Percentiles rank a stretch among this genome's conserved stretches.
Conservation (phyloP, 2,888 invertebrate species). For the Chironomus tentans region DNA sequence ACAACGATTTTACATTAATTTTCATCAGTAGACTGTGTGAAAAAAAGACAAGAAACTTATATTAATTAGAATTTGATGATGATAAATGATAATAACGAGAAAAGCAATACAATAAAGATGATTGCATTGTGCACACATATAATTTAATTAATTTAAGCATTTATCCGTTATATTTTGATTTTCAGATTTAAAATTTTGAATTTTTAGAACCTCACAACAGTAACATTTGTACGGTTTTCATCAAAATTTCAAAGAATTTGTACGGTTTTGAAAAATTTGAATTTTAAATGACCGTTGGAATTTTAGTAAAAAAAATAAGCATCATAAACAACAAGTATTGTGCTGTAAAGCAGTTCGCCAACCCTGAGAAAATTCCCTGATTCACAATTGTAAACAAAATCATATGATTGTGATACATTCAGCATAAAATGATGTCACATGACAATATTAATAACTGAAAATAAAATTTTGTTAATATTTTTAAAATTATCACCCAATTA, state of each 20-base stretch:
- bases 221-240: not conserved
- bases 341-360: not conserved
- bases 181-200: not conserved
- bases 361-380: not conserved
- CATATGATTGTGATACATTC: not conserved
- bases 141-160: not conserved
- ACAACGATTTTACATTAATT: not conserved
- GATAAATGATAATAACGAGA: not conserved
- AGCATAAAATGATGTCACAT: not conserved
- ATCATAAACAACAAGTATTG: no score
- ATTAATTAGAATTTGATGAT: not conserved
- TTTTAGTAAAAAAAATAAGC: no score
- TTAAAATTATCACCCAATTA: no score
- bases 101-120: not conserved
- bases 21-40: not conserved
- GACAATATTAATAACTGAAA: not conserved
- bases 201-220: not conserved
- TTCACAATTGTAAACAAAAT: slow-evolving; percentile 11
- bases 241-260: no score
- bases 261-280: no score
- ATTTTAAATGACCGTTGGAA: no score
- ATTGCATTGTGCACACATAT: not conserved
- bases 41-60: not conserved
- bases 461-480: no score
- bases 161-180: not conserved